Percentiles rank a stretch among this genome's conserved stretches.
These are phyloP conservation scores for Acromyrmex echinatior DNA, from an alignment of 1,140 invertebrate genomes.

Conservation along the genomic window DNA sequence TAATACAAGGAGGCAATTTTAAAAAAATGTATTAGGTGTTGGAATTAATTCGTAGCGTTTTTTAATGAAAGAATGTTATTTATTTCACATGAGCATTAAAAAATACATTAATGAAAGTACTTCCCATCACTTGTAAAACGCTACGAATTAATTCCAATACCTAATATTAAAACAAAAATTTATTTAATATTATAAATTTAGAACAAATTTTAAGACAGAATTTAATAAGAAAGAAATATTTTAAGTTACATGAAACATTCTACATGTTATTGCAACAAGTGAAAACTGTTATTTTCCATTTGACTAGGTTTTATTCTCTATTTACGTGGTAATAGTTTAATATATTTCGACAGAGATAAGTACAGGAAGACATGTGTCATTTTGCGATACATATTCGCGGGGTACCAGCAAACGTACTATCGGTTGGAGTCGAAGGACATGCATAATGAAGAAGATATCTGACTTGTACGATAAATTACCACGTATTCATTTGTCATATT, in stretches of 20 bases:
- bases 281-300: neutral
- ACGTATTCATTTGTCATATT: neutral
- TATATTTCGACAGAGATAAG: neutral
- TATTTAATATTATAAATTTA: neutral
- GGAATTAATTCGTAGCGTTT: too few species aligned
- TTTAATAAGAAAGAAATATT: neutral
- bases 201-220: neutral
- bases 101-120: too few species aligned
- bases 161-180: neutral
- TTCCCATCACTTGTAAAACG: too few species aligned
- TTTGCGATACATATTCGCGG: neutral
- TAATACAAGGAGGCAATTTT: too few species aligned
- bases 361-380: neutral
- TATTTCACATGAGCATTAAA: too few species aligned
- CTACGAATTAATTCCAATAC: too few species aligned
- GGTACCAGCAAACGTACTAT: constrained; percentile 5
- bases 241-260: neutral
- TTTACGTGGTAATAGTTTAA: neutral
- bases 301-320: neutral
- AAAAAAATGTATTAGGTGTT: neutral
- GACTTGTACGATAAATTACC: neutral
- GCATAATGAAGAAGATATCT: constrained; percentile 15
- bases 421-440: constrained; percentile 35
- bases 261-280: neutral
- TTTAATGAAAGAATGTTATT: too few species aligned